Base-by-base conservation (phyloP, 92 coral and sea anemone species). In the Epizoanthus fatuus region DNA sequence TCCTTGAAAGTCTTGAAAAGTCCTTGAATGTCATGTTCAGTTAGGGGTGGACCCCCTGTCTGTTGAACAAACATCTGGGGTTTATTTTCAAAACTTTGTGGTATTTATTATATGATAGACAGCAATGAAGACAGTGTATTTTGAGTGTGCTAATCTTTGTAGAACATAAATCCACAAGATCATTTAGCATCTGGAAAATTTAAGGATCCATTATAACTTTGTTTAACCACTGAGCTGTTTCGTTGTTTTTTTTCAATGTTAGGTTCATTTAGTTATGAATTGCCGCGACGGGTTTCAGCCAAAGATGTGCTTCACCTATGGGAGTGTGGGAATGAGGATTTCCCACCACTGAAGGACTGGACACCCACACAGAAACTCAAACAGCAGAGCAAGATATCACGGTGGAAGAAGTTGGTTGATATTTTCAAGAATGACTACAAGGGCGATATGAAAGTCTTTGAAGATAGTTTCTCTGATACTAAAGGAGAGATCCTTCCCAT, bases 261-360 rank as follows among this genome's bases (percentile, higher is more conserved):
- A 86, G 86, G 88, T 38, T 69, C 72, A 47, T 55, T 81, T 11
- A 75, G 88, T 29, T 95, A 93, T 74, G 97, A 95, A 73, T 82
- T 97, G 52, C 99, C 99, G 4, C 84, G 95, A 9, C 76, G 98
- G 62, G 96, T 97, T 45, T 93, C 98, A 13, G 97, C 99, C 14
- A 91, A 90, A 72, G 97, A 97, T 29, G 99, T 95, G 49, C 95
- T 97, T 67, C 91, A 86, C 66, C 82, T 97, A 4, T 97, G 99
- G 99, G 99, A 97, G 74, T 87, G 92, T 75, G 99, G 99, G 52
- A 89, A 93, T 65, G 97, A 97, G 10, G 88, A 93, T 15, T 92
- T 95, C 60, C 99, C 99, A 13, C 99, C 99, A 13, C 57, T 97
- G 65, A 97, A 95, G 77, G 95, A 95, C 66, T 97, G 99, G 99